phyloP scores from a whole-genome alignment of 2,797 vertebrate species.

The Bovichtus diacanthus region DNA sequence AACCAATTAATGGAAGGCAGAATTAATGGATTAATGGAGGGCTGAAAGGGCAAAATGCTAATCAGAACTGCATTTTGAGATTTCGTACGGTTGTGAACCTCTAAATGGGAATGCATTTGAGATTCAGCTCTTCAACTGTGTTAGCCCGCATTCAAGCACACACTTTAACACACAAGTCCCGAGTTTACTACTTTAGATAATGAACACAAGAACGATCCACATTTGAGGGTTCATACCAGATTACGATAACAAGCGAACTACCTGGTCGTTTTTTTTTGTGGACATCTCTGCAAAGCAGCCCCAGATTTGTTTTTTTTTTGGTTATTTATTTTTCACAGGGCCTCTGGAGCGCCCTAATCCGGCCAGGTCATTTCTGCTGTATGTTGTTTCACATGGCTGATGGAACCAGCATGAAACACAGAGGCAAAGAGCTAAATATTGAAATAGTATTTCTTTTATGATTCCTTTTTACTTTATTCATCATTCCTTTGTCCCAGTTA shows the following conservation, averaged over 20 bases:
- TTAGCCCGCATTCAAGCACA: conserved; percentile 21
- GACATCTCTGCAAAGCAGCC: background rate
- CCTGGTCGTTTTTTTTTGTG: background rate
- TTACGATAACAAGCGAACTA: background rate
- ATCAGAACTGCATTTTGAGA: conserved; percentile 45
- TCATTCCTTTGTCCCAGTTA: conserved; percentile 16
- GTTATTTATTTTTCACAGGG: background rate
- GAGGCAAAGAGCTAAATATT: background rate
- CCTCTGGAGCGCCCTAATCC: background rate
- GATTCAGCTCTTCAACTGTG: conserved; percentile 31
- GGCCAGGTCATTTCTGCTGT: background rate
- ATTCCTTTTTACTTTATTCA: conserved; percentile 9
- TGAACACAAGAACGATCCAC: conserved; percentile 17
- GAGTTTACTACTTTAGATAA: conserved; percentile 6
- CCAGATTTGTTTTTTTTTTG: background rate
- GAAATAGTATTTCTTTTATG: conserved; percentile 22
- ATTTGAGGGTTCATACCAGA: conserved; percentile 5
- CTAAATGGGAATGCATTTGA: conserved; percentile 37
- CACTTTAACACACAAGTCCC: background rate
- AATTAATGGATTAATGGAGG: conserved; percentile 68
- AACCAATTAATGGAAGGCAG: conserved; percentile 61
- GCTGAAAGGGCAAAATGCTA: conserved; percentile 63
- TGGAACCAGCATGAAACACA: conserved; percentile 4
- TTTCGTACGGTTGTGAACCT: conserved; percentile 40
- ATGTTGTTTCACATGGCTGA: conserved; percentile 7